These are phyloP conservation scores for Entomobrya proxima DNA, from an alignment of 2,888 invertebrate genomes.

Conservation along the genomic window DNA sequence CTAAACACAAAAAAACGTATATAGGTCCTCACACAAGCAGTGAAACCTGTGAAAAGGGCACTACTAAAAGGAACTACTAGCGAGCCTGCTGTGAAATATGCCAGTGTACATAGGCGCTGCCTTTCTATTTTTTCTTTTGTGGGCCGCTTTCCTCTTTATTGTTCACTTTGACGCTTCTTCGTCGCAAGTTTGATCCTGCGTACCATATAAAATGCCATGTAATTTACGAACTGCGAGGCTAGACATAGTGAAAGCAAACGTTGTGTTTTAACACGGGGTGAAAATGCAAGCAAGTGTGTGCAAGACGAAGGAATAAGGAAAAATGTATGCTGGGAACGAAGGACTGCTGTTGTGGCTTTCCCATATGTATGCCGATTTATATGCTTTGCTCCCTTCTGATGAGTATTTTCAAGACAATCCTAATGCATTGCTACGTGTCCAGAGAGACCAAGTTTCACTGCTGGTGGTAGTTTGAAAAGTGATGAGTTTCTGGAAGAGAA, in stretches of 20 bases:
- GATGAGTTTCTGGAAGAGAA: not conserved
- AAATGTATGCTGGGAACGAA: not conserved
- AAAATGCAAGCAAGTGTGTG: not conserved
- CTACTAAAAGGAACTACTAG: not conserved
- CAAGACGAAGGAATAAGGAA: not conserved
- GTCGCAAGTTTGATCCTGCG: slow-evolving; percentile 63
- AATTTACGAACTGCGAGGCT: not conserved
- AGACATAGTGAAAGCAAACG: too few relatives aligned
- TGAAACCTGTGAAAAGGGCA: not conserved
- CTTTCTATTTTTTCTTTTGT: not conserved
- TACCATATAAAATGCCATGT: slow-evolving; percentile 27
- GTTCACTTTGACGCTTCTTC: slow-evolving; percentile 46
- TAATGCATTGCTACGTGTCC: slow-evolving; percentile 25
- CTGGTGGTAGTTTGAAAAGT: not conserved
- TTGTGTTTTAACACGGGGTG: slow-evolving; percentile 11
- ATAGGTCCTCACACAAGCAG: not conserved
- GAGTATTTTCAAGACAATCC: slow-evolving; percentile 16
- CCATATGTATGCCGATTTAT: not conserved
- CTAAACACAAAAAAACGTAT: not conserved
- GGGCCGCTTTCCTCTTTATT: not conserved
- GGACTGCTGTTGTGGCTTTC: slow-evolving; percentile 18
- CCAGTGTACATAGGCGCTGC: not conserved
- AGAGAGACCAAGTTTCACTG: slow-evolving; percentile 35
- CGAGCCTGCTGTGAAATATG: not conserved
- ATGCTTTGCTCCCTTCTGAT: slow-evolving; percentile 32